Evolutionary conservation across 1,140 invertebrate species (phyloP), one percentile per base, ranked within the genome.

Genomic region (Lasaia peninsularis): DNA sequence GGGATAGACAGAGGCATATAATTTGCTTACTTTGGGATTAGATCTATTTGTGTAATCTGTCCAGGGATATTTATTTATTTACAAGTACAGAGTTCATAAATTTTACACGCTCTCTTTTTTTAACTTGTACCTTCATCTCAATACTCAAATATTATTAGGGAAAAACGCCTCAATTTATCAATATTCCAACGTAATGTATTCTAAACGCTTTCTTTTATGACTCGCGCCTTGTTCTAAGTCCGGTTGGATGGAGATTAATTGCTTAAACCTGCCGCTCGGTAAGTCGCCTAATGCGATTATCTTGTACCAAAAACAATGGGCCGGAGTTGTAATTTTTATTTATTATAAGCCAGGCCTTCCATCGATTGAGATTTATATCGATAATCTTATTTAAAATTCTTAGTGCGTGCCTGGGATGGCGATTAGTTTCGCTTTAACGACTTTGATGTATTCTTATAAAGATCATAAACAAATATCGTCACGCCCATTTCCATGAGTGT

Each of bases 241-340:
- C 63, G 48, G 60, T 60, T 66, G 71, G 76, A 80, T 83, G 67
- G 71, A 80, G 74, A 83, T 83, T 83, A 83, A 83, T 80, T 66
- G 67, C 61, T 35, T 53, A 60, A 62, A 54, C 60, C 65, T 63
- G 75, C 44, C 67, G 62, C 70, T 64, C 65, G 57, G 65, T 71
- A 69, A 76, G 71, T 74, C 63, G 62, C 53, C 69, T 83, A 83
- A 83, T 83, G 80, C 78, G 73, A 73, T 83, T 79, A 80, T 79
- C 80, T 80, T 79, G 80, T 83, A 70, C 61, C 71, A 54, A 72
- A 79, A 80, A 82, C 78, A 82, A 82, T 79, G 69, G 67, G 35
- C 14, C 62, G 51, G 35, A 31, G 52, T 52, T 65, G 64, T 69
- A 69, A 71, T 75, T 76, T 78, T 78, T 77, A 77, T 78, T 74